Base-by-base conservation (phyloP, 2,113 vertebrate species). In the Nycticorax nycticorax region DNA sequence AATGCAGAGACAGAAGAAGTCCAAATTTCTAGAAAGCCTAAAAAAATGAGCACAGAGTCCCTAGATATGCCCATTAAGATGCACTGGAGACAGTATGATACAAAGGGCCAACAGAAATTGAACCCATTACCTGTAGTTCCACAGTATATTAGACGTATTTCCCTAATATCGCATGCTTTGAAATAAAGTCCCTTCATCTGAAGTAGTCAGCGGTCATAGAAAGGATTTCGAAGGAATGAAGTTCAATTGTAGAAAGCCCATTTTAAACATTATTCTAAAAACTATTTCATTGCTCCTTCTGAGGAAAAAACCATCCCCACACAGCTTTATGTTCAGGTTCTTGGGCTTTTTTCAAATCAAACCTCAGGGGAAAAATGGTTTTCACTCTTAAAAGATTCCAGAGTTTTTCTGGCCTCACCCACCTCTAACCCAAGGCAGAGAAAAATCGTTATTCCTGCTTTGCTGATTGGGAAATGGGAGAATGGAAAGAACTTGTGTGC, bases 231-330 rank as follows among this genome's bases (percentile, higher is more conserved):
- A 92, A 93, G 30, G 68, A 80, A 73, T 77, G 60, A 84, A 92
- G 63, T 94, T 88, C 72, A 88, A 2, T 71, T 80, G n/a, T 33
- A 84, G 86, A 96, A 92, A 93, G 45, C 24, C 32, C 59, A 55
- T 86, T 86, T 84, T 74, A 95, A 86, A 69, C n/a, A 59, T 84
- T 84, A 55, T 18, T 86, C 64, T 86, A 63, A 86, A 94, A 92
- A 74, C 39, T 87, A 64, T 62, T 93, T 73, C 72, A 84, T 52
- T 94, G 64, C 43, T 81, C 9, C 30, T 87, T 78, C 68, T n/a
- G 47, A 91, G 10, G 8, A 53, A 80, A 88, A 55, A 84, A 55
- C 47, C 41, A 16, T 52, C 45, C 67, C 68, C 27, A 39, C 22
- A 35, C n/a, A 92, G 23, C 32, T 89, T 93, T 80, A 80, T 57